Evolutionary conservation across 2,888 invertebrate species (phyloP).

Genomic region (Clepsis dumicolana): DNA sequence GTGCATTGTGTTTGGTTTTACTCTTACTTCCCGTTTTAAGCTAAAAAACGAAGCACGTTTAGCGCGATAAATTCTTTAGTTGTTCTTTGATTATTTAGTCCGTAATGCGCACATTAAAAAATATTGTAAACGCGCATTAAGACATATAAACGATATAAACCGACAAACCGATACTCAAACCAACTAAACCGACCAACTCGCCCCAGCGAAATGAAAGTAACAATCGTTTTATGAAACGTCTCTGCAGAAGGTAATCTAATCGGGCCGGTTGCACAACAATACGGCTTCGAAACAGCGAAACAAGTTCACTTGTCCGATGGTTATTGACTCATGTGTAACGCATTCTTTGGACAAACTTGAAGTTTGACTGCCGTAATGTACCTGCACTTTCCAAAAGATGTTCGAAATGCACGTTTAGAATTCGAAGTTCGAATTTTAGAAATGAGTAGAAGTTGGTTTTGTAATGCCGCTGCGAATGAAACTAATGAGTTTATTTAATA

Average conservation of each 20-base stretch:
- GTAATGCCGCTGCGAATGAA: background rate
- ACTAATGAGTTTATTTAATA: too few species aligned
- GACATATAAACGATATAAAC: background rate
- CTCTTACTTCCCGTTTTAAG: too few species aligned
- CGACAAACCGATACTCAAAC: background rate
- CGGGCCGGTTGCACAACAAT: constrained; percentile 72
- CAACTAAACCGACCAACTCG: background rate
- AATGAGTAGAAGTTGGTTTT: background rate
- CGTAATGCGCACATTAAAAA: too few species aligned
- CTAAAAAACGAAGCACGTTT: too few species aligned
- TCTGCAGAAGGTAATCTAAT: constrained; percentile 75
- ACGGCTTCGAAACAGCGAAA: constrained; percentile 60
- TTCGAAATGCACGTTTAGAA: too few species aligned
- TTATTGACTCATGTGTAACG: constrained; percentile 39
- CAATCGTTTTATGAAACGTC: constrained; percentile 80
- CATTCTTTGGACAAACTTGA: constrained; percentile 14
- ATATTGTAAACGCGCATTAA: too few species aligned
- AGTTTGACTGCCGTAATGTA: background rate
- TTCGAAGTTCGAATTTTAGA: too few species aligned
- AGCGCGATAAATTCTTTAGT: too few species aligned
- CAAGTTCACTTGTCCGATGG: constrained; percentile 50
- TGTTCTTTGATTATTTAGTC: too few species aligned
- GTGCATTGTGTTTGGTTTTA: too few species aligned
- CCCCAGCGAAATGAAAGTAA: constrained; percentile 75
- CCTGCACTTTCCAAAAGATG: background rate